A percentile compares a stretch with the other conserved stretches of the same genome.
Evolutionary conservation across 1,140 invertebrate genomes (phyloP).

Genomic region (Drosophila novamexicana): DNA sequence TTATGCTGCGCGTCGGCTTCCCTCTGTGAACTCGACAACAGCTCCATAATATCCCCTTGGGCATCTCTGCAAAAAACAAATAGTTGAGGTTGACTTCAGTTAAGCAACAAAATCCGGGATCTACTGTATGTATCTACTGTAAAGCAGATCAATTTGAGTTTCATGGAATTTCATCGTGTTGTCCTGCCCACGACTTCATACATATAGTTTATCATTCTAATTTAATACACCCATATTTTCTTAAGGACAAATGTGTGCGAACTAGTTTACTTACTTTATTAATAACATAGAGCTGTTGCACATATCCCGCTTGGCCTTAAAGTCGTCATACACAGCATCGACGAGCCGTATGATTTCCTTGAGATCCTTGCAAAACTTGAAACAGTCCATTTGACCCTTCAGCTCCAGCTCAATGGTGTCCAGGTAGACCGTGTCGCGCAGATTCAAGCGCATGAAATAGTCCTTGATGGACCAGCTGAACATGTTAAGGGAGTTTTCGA

Average conservation of each 20-base stretch:
- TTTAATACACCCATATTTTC: too few relatives aligned
- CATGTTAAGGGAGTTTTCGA: slow-evolving; percentile 8
- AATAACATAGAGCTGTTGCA: slow-evolving; percentile 38
- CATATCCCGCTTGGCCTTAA: slow-evolving; percentile 23
- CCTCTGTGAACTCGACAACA: slow-evolving; percentile 31
- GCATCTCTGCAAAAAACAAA: slow-evolving; percentile 37
- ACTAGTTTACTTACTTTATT: slow-evolving; percentile 27
- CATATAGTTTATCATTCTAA: too few relatives aligned
- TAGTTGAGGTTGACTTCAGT: too few relatives aligned
- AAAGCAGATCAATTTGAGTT: too few relatives aligned
- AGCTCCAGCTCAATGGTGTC: slow-evolving; percentile 35
- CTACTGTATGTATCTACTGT: too few relatives aligned
- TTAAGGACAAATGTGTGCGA: too few relatives aligned
- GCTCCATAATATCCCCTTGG: slow-evolving; percentile 41
- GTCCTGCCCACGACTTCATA: too few relatives aligned
- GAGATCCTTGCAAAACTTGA: slow-evolving; percentile 53
- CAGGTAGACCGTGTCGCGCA: slow-evolving; percentile 32
- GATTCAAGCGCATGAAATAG: slow-evolving; percentile 42
- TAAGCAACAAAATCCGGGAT: too few relatives aligned
- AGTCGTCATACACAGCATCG: slow-evolving; percentile 17
- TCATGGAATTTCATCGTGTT: too few relatives aligned
- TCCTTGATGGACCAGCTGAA: slow-evolving; percentile 58
- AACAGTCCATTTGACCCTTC: slow-evolving; percentile 25
- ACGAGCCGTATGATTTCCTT: slow-evolving; percentile 46
- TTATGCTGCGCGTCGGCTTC: not conserved